Base-by-base conservation (phyloP, 2,797 vertebrate species). In the Lateolabrax maculatus region DNA sequence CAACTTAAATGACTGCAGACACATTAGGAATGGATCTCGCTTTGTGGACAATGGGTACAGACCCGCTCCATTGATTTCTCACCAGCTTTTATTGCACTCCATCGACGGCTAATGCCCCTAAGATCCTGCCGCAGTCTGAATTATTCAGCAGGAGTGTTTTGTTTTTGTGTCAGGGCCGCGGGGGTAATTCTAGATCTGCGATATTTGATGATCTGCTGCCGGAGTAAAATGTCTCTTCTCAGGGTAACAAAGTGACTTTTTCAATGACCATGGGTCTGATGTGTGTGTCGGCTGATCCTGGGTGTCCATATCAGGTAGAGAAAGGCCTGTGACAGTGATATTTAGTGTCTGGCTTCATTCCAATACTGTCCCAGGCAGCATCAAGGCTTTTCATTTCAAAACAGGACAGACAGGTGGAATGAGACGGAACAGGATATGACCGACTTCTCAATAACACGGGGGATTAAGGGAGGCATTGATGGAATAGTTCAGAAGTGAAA, bases 121-220 rank as follows among this genome's bases (percentile, higher is more conserved):
- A 92, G 91, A 92, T 94, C 93, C 91, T 92, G 84, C 91, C 75
- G 58, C 87, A 81, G 75, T 80, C 90, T 95, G 91, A 93, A 95
- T 95, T 92, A 95, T 95, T 95, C 92, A 95, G 90, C 87, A 87
- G 83, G 75, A 90, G 91, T 84, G 88, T 91, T 94, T 94, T 92
- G 94, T 92, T 94, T 94, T 92, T 86, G 89, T 94, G 91, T 94
- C 93, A 91, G 84, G 84, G 88, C 90, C 62, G 72, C 60, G 12
- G 80, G 83, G 83, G 90, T 94, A 93, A 94, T 90, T 91, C 88
- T 87, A 93, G 90, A 95, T 91, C 72, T 43, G 25, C 36, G 85
- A 89, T 92, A 90, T 89, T 90, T 88, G 92, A 93, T 93, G 90
- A 93, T 90, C 84, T 90, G 84, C 88, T 81, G 79, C 88, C 63